phyloP scores from a whole-genome alignment of 2,888 invertebrate species.

The Andrena praecox region DNA sequence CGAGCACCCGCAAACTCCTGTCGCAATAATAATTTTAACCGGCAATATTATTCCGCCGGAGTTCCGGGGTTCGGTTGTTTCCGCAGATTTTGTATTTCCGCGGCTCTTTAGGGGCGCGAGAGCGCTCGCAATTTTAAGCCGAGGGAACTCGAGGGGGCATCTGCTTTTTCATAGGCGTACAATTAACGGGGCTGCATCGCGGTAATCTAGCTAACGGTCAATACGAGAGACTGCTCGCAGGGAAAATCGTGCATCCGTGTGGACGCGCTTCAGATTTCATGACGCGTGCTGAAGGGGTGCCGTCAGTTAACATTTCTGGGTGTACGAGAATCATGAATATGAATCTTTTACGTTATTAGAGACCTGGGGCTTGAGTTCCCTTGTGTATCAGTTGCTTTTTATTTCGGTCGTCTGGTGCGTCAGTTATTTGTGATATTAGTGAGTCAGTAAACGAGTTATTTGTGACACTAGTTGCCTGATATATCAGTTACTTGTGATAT shows the following conservation, averaged over 20 bases:
- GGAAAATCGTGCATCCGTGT: conserved; percentile 9
- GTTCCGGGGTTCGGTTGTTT: conserved; percentile 23
- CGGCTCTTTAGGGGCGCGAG: conserved; percentile 20
- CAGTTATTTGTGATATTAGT: too few relatives aligned
- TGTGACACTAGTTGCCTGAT: too few relatives aligned
- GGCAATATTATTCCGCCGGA: conserved; percentile 49
- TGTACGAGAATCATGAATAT: not conserved
- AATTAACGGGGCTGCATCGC: conserved; percentile 43
- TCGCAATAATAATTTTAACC: conserved; percentile 62
- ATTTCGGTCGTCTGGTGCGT: too few relatives aligned
- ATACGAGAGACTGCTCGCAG: conserved; percentile 26
- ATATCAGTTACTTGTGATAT: too few relatives aligned
- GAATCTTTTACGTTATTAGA: too few relatives aligned
- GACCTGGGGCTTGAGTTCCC: too few relatives aligned
- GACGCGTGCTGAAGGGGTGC: conserved; percentile 6
- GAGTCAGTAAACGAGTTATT: too few relatives aligned
- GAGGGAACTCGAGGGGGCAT: conserved; percentile 14
- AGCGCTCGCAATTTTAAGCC: conserved; percentile 38
- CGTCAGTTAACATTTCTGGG: not conserved
- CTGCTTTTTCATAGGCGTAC: conserved; percentile 47
- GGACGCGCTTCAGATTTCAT: not conserved
- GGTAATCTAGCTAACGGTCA: conserved; percentile 32
- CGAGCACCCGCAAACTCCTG: conserved; percentile 15
- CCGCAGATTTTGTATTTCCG: conserved; percentile 44
- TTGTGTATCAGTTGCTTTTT: too few relatives aligned